A percentile compares a stretch with the other conserved stretches of the same genome.
Conservation (phyloP, 2,797 vertebrate genomes). For the Anguilla anguilla region DNA sequence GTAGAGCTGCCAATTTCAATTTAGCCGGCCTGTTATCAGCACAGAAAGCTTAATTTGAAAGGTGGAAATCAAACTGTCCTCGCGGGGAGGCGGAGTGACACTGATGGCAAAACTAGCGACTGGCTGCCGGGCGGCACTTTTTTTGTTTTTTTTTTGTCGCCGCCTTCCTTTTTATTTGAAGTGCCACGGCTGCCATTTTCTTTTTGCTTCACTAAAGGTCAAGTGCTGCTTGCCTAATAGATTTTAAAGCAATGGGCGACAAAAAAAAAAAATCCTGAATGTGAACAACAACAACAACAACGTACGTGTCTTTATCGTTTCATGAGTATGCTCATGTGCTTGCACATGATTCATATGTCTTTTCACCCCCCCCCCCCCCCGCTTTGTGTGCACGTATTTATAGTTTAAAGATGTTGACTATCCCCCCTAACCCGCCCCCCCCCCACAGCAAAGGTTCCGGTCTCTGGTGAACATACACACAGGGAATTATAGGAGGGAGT, state of each 20-base stretch:
- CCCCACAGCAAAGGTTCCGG: background rate
- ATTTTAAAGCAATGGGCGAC: slow-evolving; percentile 75
- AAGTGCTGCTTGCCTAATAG: slow-evolving; percentile 76
- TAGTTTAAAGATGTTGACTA: background rate
- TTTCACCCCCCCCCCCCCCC: background rate
- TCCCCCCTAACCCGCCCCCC: background rate
- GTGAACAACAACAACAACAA: slow-evolving; percentile 32
- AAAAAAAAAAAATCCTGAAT: slow-evolving; percentile 48
- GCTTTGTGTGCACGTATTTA: background rate
- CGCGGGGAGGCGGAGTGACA: slow-evolving; percentile 76
- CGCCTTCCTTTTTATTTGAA: slow-evolving; percentile 51
- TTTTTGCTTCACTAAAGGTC: slow-evolving; percentile 80
- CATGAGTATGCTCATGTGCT: background rate
- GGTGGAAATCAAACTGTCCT: slow-evolving; percentile 85
- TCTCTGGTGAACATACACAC: background rate
- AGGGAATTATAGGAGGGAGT: background rate
- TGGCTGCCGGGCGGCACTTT: slow-evolving; percentile 78
- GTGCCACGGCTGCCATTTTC: slow-evolving; percentile 83
- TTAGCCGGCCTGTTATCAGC: slow-evolving; percentile 77
- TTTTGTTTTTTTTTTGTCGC: slow-evolving; percentile 75
- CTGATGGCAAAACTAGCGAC: slow-evolving; percentile 83
- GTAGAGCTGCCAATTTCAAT: slow-evolving; percentile 80
- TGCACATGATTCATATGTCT: background rate
- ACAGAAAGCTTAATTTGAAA: slow-evolving; percentile 82
- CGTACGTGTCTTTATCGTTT: slow-evolving; percentile 31